A percentile compares a stretch with the other conserved stretches of the same genome.
Evolutionary conservation across 1,140 invertebrate genomes (phyloP).

Genomic region (Nephila pilipes): DNA sequence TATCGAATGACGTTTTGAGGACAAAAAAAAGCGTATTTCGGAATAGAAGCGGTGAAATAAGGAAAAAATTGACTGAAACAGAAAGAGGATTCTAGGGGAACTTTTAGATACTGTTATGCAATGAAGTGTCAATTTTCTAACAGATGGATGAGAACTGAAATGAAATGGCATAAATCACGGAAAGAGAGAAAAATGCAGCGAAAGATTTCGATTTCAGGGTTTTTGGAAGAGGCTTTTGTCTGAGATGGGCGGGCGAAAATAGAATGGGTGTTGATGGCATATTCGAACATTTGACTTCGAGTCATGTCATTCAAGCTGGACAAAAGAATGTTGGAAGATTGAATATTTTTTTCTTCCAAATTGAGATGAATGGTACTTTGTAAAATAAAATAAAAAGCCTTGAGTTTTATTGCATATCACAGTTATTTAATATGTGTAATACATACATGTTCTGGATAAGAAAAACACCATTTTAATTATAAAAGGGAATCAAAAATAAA

Average conservation of each 20-base stretch:
- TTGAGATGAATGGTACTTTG: not conserved
- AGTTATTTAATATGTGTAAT: no score
- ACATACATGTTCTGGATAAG: no score
- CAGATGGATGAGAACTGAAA: conserved; percentile 56
- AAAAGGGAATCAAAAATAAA: no score
- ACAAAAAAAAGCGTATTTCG: not conserved
- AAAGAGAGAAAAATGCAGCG: not conserved
- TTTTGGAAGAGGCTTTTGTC: conserved; percentile 31
- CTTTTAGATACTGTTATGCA: conserved; percentile 38
- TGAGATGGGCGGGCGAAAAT: conserved; percentile 24
- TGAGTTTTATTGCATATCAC: no score
- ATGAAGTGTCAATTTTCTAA: conserved; percentile 56
- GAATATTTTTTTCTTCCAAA: not conserved
- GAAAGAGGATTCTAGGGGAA: conserved; percentile 1
- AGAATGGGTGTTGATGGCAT: conserved; percentile 34
- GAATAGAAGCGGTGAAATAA: not conserved
- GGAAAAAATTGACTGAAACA: not conserved
- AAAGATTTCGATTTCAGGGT: conserved; percentile 38
- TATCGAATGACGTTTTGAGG: conserved; percentile 10
- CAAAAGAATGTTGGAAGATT: not conserved
- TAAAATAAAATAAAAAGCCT: no score
- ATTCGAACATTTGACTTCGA: conserved; percentile 55
- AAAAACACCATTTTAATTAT: no score
- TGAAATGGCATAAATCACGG: conserved; percentile 49
- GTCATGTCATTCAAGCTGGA: conserved; percentile 42